Evolutionary conservation across 2,888 invertebrate species (phyloP), one percentile per base, ranked within the genome.

Genomic region (Andrena chrysosceles): DNA sequence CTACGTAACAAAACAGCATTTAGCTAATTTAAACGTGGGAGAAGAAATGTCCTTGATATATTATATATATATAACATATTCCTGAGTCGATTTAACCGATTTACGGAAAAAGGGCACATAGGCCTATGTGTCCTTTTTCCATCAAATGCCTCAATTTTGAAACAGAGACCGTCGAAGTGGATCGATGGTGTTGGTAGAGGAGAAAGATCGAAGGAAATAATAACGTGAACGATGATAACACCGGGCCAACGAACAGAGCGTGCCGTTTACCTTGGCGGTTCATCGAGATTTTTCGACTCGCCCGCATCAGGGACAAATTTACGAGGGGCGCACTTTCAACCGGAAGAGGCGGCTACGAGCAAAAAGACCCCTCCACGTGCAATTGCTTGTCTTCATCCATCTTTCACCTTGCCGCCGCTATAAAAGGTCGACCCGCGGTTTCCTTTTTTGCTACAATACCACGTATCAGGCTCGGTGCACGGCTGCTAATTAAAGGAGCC

Each of bases 281-380:
- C 76, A 71, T 85, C 81, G 85, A 86, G 88, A 87, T 88, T 88
- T 84, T 84, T 74, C 85, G 87, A 87, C 87, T 79, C 72, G 80
- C 81, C 83, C 76, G 83, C 68, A 84, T 83, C 85, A 54, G 59
- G 52, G 83, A 78, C 76, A 83, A 85, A 87, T 88, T 87, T 87
- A 88, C 86, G 84, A 72, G 78, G 42, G 42, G 67, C 69, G 77
- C 78, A 83, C 82, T 82, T 84, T 86, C 81, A 73, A 84, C 78
- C 86, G 85, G 78, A 81, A 81, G 85, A 77, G 83, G 73, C 74
- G 70, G 52, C 64, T 71, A 60, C 64, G 35, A 67, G 77, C 31
- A 81, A 79, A 75, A 81, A 72, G 71, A 59, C 42, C 49, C 42
- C 62, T 49, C 67, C 68, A 48, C 67, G 56, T 56, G 75, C 84